Evolutionary conservation across 2,797 vertebrate genomes (phyloP), one percentile per base, ranked within the genome.

Genomic region (Cyclura pinguis): DNA sequence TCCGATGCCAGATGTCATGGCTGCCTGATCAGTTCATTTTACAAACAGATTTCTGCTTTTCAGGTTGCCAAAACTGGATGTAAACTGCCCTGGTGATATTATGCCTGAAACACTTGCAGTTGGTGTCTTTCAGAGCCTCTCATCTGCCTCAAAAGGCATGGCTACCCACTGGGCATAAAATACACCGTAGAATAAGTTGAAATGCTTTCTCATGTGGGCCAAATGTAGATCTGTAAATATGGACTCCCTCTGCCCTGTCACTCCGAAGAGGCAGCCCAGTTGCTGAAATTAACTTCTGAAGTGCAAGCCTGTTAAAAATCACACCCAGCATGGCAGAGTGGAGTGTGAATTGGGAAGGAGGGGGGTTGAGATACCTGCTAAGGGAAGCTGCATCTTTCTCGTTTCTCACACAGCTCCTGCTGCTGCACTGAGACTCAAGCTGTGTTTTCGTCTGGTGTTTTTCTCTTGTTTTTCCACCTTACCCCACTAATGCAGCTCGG

Each of bases 31-130:
- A 16, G 84, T 85, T 87, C 32, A 8, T 82, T 24, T 82, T 42
- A 78, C 22, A 6, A 22, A 73, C 69, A 38, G 16, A 18, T 55
- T 74, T 52, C 64, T 76, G 77, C 76, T 76, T 87, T 87, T 22
- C 38, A 24, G n/a, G 29, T 24, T n/a, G 50, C 72, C 32, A 57
- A 12, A 20, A 5, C 42, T 50, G 86, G 5, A 42, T 27, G 5
- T 62, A n/a, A 87, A 1, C 9, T 80, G 85, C 29, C 88, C 69
- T 27, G 55, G 29, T 35, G 57, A 13, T 57, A 13, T 12, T 2
- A 0, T 1, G 80, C 62, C 13, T 27, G 29, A 1, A 42, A 57
- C 0, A 0, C 35, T 12, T 57, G 6, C 22, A 73, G 29, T 57
- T 86, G 47, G 27, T 55, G 47, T 2, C 12, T 50, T 35, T 47